Evolutionary conservation across 2,113 vertebrate genomes (phyloP), one percentile per base, ranked within the genome.

Genomic region (Coregonus clupeaformis): DNA sequence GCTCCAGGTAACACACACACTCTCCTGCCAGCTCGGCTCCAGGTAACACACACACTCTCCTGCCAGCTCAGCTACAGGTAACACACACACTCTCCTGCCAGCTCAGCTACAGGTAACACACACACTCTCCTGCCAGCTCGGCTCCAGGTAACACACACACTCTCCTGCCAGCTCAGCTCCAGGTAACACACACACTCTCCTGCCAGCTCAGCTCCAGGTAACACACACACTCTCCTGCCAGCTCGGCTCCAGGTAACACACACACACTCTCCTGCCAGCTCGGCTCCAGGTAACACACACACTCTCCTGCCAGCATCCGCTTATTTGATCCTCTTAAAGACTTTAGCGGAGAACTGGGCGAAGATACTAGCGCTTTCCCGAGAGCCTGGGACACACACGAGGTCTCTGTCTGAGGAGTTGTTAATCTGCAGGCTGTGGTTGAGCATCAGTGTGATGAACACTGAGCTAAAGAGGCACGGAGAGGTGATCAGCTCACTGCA

Each of bases 121-220:
- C 57, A 59, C 57, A 62, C 55, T 29, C n/a, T n/a, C n/a, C 80
- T 99, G 97, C 91, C 97, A 96, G 3, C 94, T 98, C 84, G 96
- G 94, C 86, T 98, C 98, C 90, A 96, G 97, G 98, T 99, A 93
- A 62, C 68, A 60, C 57, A 59, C 57, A 59, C 57, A 62, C 55
- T 29, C n/a, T n/a, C n/a, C 80, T 99, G 97, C 91, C 97, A 96
- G 3, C 94, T 98, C 84, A 96, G 94, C 86, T 98, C 98, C 90
- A 96, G 97, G 98, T 99, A 93, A 62, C 68, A 60, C 57, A 59
- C 57, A 59, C 57, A 62, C 55, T 29, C n/a, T n/a, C n/a, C 80
- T 99, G 97, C 91, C 97, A 96, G 3, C 94, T 98, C 84, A 96
- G 94, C 86, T 98, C 98, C 90, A 96, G 97, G 98, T 99, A 93